Conservation (phyloP, 2,888 invertebrate genomes). For the Papilio protenor region DNA sequence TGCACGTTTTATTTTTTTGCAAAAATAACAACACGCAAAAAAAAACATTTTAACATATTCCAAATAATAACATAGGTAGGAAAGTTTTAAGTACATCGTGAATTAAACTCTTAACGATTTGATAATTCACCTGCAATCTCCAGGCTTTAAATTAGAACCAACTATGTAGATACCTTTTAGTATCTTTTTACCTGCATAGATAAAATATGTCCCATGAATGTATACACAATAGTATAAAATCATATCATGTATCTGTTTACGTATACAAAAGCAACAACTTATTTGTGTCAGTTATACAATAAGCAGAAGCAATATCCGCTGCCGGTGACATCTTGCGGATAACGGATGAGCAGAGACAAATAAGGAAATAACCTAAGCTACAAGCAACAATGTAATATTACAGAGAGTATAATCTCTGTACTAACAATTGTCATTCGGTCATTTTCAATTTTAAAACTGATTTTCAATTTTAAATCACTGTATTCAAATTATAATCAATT, state of each 20-base stretch:
- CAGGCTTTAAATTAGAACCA: no score
- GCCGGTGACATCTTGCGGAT: constrained; percentile 50
- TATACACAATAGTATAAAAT: constrained; percentile 9
- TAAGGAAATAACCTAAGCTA: constrained; percentile 64
- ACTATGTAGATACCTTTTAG: no score
- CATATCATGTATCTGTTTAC: background rate
- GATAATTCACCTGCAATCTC: no score
- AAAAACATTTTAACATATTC: background rate
- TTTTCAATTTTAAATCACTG: no score
- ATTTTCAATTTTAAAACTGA: background rate
- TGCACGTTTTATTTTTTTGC: background rate
- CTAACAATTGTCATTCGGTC: no score
- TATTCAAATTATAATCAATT: background rate
- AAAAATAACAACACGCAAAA: background rate
- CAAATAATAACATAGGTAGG: background rate
- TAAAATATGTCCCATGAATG: no score
- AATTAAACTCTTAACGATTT: no score
- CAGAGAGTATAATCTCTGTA: background rate
- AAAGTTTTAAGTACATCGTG: no score
- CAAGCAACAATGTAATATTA: constrained; percentile 41
- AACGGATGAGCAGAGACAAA: constrained; percentile 50
- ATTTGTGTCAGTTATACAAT: background rate
- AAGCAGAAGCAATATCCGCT: constrained; percentile 59
- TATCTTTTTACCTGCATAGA: no score
- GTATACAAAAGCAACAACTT: background rate